Evolutionary conservation across 2,113 vertebrate genomes (phyloP).

Genomic region (Gavialis gangeticus): DNA sequence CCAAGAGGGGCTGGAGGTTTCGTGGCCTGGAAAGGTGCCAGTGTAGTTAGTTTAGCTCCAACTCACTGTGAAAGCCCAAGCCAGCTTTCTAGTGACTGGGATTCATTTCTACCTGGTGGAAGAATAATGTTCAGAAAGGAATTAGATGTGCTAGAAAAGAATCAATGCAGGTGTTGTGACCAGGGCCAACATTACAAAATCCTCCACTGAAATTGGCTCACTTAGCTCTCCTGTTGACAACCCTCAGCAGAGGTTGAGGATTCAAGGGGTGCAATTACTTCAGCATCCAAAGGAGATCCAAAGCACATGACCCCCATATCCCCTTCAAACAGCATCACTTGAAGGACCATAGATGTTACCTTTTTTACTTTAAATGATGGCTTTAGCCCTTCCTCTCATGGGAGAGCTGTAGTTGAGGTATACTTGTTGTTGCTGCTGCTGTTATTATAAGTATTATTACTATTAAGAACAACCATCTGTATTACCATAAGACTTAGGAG

Average conservation of each 20-base stretch:
- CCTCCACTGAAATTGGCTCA: not conserved
- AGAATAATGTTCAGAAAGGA: not conserved
- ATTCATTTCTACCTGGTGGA: not conserved
- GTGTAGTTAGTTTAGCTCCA: not conserved
- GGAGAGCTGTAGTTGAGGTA: not conserved
- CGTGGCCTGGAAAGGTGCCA: not conserved
- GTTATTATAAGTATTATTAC: too few relatives aligned
- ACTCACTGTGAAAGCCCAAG: not conserved
- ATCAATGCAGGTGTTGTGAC: not conserved
- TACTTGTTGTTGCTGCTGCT: too few relatives aligned
- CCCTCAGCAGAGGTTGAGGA: not conserved
- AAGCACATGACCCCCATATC: not conserved
- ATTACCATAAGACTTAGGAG: too few relatives aligned
- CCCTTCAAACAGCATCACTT: not conserved
- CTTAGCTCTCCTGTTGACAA: not conserved
- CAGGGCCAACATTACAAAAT: not conserved
- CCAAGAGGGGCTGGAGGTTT: not conserved
- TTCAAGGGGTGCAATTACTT: not conserved
- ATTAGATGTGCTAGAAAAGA: not conserved
- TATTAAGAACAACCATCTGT: too few relatives aligned
- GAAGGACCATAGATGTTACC: not conserved
- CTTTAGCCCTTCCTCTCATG: not conserved
- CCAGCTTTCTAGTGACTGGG: not conserved
- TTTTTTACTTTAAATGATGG: not conserved
- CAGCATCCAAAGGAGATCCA: not conserved